Percentiles rank a stretch among this genome's conserved stretches.
Conservation (phyloP, 2,888 invertebrate species). For the Mythimna vitellina region DNA sequence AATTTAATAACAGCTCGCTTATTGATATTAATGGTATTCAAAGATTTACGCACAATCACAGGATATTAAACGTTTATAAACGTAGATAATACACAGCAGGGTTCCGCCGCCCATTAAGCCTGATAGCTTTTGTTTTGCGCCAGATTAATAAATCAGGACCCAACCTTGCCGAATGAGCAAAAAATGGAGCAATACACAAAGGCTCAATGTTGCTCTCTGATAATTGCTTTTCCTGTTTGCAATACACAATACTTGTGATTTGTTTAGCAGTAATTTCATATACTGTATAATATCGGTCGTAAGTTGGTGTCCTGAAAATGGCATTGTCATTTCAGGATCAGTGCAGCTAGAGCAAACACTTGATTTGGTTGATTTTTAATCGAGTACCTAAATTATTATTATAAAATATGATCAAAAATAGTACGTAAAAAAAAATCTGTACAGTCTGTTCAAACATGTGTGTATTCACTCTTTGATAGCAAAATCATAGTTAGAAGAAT, state of each 20-base stretch:
- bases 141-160: constrained; percentile 60
- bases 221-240: constrained; percentile 41
- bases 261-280: not conserved
- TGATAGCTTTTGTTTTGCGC: constrained; percentile 62
- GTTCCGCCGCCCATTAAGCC: constrained; percentile 57
- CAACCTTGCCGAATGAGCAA: constrained; percentile 45
- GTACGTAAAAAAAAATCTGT: no score
- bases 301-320: no score
- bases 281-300: no score
- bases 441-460: no score
- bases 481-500: no score
- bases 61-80: constrained; percentile 64
- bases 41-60: constrained; percentile 62
- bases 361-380: no score
- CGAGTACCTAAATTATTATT: no score
- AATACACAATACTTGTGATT: constrained; percentile 18
- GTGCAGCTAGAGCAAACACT: no score
- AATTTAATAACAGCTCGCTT: constrained; percentile 56
- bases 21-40: constrained; percentile 63
- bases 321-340: no score
- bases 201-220: constrained; percentile 21
- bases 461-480: no score
- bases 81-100: constrained; percentile 60
- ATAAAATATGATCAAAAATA: no score
- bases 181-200: constrained; percentile 54